Conservation (phyloP, 1,140 invertebrate species). For the Aphaenogaster floridana region DNA sequence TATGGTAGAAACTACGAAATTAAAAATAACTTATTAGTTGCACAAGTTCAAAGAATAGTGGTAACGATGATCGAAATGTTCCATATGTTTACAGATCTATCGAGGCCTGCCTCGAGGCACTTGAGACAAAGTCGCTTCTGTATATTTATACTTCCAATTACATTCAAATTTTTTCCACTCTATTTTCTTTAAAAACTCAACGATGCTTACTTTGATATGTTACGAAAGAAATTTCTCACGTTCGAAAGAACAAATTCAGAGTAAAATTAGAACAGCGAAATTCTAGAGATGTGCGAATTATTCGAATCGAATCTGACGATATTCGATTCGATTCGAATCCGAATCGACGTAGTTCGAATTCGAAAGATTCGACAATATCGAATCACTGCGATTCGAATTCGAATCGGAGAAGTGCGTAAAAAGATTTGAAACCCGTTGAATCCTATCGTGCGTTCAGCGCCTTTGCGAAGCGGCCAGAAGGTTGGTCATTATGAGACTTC, state of each 20-base stretch:
- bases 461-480: no score
- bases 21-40: conserved; percentile 54
- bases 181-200: conserved; percentile 29
- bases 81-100: background rate
- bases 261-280: background rate
- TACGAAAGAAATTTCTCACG: background rate
- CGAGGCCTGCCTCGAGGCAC: conserved; percentile 36
- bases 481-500: no score
- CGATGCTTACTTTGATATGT: background rate
- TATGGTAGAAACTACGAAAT: conserved; percentile 18
- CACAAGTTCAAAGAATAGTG: conserved; percentile 30
- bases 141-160: conserved; percentile 67
- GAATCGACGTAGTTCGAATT: no score
- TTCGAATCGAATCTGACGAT: no score
- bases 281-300: no score
- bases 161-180: conserved; percentile 14
- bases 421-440: no score
- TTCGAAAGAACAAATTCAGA: background rate
- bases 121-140: conserved; percentile 33
- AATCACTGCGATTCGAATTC: no score
- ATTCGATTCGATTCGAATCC: no score
- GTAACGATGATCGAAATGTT: conserved; percentile 3
- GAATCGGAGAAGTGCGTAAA: no score
- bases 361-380: no score
- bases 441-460: no score